phyloP scores from a whole-genome alignment of 2,797 vertebrate species.

The Myotis myotis region DNA sequence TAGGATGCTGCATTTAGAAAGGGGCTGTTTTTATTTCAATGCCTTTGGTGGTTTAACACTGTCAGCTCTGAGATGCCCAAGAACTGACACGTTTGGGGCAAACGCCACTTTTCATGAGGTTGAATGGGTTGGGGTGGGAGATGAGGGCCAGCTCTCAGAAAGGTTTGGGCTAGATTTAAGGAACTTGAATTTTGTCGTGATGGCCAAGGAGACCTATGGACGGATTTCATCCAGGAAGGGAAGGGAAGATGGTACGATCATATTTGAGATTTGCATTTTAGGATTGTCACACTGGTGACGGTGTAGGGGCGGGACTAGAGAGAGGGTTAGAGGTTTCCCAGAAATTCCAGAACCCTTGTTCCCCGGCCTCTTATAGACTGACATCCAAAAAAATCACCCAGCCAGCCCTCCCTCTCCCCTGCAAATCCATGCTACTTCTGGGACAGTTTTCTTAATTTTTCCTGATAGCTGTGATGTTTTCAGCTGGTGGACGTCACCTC shows the following conservation, averaged over 20 bases:
- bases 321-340: neutral
- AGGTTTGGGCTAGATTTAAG: neutral
- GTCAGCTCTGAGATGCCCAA: conserved; percentile 22
- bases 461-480: neutral
- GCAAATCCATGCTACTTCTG: neutral
- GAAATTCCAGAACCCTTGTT: neutral
- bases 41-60: conserved; percentile 40
- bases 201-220: neutral
- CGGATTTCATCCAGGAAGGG: neutral
- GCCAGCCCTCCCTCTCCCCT: neutral
- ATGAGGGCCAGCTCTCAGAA: neutral
- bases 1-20: neutral
- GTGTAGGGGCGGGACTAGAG: neutral
- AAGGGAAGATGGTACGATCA: neutral
- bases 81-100: conserved; percentile 36
- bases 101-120: neutral
- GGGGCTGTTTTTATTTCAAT: conserved; percentile 65
- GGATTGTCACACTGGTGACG: neutral
- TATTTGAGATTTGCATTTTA: neutral
- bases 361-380: neutral
- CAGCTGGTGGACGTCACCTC: neutral
- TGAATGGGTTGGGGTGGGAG: neutral
- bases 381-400: neutral
- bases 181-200: neutral
- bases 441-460: neutral